These are phyloP conservation scores for Sussaba pulchella DNA, from an alignment of 2,888 invertebrate species.

Conservation along the genomic window DNA sequence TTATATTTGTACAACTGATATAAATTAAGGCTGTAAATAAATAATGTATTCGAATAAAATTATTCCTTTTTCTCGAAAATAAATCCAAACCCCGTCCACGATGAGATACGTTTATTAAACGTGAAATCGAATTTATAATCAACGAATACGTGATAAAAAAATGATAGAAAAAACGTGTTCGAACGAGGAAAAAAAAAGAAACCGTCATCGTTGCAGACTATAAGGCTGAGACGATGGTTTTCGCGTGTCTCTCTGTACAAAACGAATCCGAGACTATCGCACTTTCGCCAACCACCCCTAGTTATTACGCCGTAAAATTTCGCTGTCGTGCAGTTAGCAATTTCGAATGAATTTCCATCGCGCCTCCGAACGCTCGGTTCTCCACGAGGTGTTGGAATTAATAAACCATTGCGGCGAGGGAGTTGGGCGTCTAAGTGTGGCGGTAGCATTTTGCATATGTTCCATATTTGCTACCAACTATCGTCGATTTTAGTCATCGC, in stretches of 20 bases:
- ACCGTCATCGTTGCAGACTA: neutral
- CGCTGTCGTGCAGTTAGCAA: conserved; percentile 64
- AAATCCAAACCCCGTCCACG: neutral
- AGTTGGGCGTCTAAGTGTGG: conserved; percentile 22
- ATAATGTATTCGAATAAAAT: conserved; percentile 72
- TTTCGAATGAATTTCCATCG: conserved; percentile 64
- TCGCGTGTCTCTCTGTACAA: neutral
- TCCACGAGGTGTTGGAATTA: conserved; percentile 67
- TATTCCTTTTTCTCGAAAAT: conserved; percentile 59
- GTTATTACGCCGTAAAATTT: conserved; percentile 59
- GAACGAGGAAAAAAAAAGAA: too few relatives aligned
- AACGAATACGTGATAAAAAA: too few relatives aligned
- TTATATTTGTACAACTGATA: conserved; percentile 75
- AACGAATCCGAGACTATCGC: conserved; percentile 3
- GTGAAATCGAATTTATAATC: too few relatives aligned
- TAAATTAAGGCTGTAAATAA: conserved; percentile 73
- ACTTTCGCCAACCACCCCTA: conserved; percentile 28
- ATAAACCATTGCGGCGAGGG: conserved; percentile 60
- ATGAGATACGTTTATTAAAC: too few relatives aligned
- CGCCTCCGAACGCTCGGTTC: conserved; percentile 23
- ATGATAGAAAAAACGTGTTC: too few relatives aligned
- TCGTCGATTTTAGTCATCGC: conserved; percentile 57
- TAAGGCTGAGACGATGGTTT: neutral
- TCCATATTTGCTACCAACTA: conserved; percentile 30
- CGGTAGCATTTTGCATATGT: conserved; percentile 64